A percentile compares a stretch with the other conserved stretches of the same genome.
phyloP scores from a whole-genome alignment of 2,113 vertebrate genomes.

The Antigone vipio region DNA sequence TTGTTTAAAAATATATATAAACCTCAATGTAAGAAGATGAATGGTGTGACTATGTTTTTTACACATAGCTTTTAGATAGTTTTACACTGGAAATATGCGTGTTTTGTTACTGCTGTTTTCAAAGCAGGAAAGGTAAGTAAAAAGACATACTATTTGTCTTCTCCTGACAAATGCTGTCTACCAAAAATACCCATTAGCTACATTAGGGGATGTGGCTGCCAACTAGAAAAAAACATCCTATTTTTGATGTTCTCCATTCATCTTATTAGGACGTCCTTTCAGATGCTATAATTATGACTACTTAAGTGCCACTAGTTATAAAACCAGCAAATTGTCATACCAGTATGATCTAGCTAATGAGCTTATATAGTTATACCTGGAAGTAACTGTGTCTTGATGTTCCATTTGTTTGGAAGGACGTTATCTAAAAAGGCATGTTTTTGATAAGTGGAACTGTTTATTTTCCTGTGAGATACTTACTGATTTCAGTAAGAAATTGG shows the following conservation, averaged over 20 bases:
- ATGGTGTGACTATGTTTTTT: not conserved
- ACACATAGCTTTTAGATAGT: not conserved
- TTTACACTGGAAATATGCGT: not conserved
- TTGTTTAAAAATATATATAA: not conserved
- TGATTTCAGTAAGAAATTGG: not conserved
- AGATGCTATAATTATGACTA: slow-evolving; percentile 41
- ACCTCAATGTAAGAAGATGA: not conserved
- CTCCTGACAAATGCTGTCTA: slow-evolving; percentile 34
- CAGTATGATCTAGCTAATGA: slow-evolving; percentile 21
- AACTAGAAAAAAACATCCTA: not conserved
- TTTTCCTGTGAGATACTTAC: not conserved
- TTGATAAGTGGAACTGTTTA: not conserved
- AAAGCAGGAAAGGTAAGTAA: not conserved
- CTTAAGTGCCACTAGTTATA: slow-evolving; percentile 18
- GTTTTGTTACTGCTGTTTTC: not conserved
- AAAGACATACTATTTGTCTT: slow-evolving; percentile 36
- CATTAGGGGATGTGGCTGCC: slow-evolving; percentile 2
- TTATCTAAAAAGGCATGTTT: not conserved
- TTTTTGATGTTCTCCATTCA: slow-evolving; percentile 37
- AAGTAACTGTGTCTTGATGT: slow-evolving; percentile 13
- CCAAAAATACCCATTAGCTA: slow-evolving; percentile 15
- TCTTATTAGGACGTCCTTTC: slow-evolving; percentile 48
- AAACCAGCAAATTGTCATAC: slow-evolving; percentile 20
- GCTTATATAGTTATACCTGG: not conserved
- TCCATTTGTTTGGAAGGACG: not conserved